phyloP scores from a whole-genome alignment of 2,888 invertebrate species.

The Cheilosia vulpina region DNA sequence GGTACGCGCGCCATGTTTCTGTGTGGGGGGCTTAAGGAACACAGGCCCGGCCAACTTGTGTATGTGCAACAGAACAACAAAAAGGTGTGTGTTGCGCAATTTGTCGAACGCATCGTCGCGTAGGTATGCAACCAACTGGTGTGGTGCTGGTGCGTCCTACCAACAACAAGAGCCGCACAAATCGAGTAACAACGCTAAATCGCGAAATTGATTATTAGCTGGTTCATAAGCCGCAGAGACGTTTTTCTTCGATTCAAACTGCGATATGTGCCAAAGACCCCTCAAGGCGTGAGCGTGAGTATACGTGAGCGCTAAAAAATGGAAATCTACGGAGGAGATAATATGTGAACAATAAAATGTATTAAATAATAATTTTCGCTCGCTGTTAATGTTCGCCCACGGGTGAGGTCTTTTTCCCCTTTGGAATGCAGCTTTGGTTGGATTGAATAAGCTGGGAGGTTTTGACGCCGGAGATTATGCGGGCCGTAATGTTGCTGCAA shows the following conservation, averaged over 20 bases:
- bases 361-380: constrained; percentile 37
- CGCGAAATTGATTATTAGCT: constrained; percentile 53
- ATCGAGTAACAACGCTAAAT: constrained; percentile 36
- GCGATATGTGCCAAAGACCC: constrained; percentile 6
- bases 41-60: constrained; percentile 6
- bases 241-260: neutral
- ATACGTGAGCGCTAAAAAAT: constrained; percentile 1
- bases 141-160: constrained; percentile 11
- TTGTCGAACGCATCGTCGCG: constrained; percentile 44
- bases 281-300: constrained; percentile 9
- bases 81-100: constrained; percentile 52
- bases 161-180: constrained; percentile 14
- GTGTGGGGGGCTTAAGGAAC: constrained; percentile 1
- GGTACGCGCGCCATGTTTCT: neutral
- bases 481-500: neutral
- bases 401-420: neutral
- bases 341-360: constrained; percentile 28
- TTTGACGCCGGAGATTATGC: constrained; percentile 1
- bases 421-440: constrained; percentile 9
- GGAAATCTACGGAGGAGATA: neutral
- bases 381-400: constrained; percentile 10
- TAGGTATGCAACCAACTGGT: constrained; percentile 4
- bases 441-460: neutral
- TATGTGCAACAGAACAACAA: constrained; percentile 12
- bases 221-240: constrained; percentile 24